Base-by-base conservation (phyloP, 92 coral and sea anemone genomes). In the Parazoanthus darwini region DNA sequence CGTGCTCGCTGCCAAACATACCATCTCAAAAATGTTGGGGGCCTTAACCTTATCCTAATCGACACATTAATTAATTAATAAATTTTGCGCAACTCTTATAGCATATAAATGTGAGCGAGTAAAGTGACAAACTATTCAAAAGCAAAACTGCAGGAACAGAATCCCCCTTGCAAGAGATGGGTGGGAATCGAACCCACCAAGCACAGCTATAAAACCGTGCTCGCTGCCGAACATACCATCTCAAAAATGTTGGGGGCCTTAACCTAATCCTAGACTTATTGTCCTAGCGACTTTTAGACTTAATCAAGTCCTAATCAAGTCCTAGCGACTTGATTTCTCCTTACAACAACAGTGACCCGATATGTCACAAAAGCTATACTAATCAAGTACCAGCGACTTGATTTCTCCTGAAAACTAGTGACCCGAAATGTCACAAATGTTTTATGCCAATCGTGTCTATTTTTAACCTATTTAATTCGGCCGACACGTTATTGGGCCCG, bases 1-100 rank as follows among this genome's bases (percentile, higher is more conserved):
- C 39, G 37, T 72, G 76, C 76, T 71, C 76, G 76, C 76, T 71
- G 76, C 76, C 76, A 39, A 71, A 39, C 76, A 71, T 71, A 46
- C 6, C 51, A 46, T 46, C 29, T 25, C 76, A 71, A 25, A 46
- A 46, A 46, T 46, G 51, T 6, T 1, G 8, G 8, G 51, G 16
- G 29, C 76, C 11, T 11, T 25, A 71, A 6, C 29, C 76, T 71
- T 16, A 10, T 46, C 5, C 11, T 29, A 29, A 29, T 29, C 33
- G 33, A 29, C 33, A 29, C 33, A 29, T 29, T 29, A 29, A 29
- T 29, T 29, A 29, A 29, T 4, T 39, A 4, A 39, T 0, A 2
- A 39, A 39, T 39, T 39, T 2, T 4, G 42, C 3, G 4, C 42
- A 39, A 2, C 0, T 4, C 42, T 2, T 39, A 0, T 4, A 39